These are phyloP conservation scores for Copidosoma floridanum DNA, from an alignment of 1,140 invertebrate genomes.

Conservation along the genomic window DNA sequence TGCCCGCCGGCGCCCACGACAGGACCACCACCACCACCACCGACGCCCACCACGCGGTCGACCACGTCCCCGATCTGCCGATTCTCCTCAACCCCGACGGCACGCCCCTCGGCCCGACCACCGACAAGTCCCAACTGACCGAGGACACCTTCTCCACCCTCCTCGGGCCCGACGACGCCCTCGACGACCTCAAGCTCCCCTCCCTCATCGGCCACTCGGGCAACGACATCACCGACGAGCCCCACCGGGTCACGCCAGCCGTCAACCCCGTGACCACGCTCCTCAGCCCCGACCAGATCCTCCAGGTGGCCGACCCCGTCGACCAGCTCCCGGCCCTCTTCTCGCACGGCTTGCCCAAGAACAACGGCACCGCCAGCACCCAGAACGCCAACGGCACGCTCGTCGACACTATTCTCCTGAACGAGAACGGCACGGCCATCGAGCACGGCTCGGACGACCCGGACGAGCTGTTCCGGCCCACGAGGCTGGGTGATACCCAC, in stretches of 20 bases:
- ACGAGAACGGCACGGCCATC: slow-evolving; percentile 60
- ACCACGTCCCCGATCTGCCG: slow-evolving; percentile 49
- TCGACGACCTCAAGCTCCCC: slow-evolving; percentile 46
- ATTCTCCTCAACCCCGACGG: slow-evolving; percentile 50
- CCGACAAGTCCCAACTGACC: slow-evolving; percentile 39
- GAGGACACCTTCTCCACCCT: slow-evolving; percentile 39
- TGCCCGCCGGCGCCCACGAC: slow-evolving; percentile 50
- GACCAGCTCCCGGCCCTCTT: slow-evolving; percentile 48
- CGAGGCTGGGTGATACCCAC: slow-evolving; percentile 1
- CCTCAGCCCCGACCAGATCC: slow-evolving; percentile 46
- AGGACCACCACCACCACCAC: slow-evolving; percentile 15
- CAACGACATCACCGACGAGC: slow-evolving; percentile 47
- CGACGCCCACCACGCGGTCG: slow-evolving; percentile 38
- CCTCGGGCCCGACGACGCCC: slow-evolving; percentile 40
- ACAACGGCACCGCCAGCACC: slow-evolving; percentile 45
- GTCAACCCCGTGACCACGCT: slow-evolving; percentile 57
- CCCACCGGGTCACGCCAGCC: slow-evolving; percentile 33
- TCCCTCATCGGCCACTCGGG: slow-evolving; percentile 42
- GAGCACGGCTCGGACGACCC: slow-evolving; percentile 61
- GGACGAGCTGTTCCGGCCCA: slow-evolving; percentile 57
- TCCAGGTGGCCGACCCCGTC: slow-evolving; percentile 52
- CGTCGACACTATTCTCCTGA: slow-evolving; percentile 66
- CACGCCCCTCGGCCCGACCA: slow-evolving; percentile 36
- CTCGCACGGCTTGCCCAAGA: slow-evolving; percentile 42
- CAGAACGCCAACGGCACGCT: slow-evolving; percentile 55